A percentile compares a stretch with the other conserved stretches of the same genome.
phyloP scores from a whole-genome alignment of 37 sponge, comb jelly and placozoan genomes.

The Spongilla lacustris region DNA sequence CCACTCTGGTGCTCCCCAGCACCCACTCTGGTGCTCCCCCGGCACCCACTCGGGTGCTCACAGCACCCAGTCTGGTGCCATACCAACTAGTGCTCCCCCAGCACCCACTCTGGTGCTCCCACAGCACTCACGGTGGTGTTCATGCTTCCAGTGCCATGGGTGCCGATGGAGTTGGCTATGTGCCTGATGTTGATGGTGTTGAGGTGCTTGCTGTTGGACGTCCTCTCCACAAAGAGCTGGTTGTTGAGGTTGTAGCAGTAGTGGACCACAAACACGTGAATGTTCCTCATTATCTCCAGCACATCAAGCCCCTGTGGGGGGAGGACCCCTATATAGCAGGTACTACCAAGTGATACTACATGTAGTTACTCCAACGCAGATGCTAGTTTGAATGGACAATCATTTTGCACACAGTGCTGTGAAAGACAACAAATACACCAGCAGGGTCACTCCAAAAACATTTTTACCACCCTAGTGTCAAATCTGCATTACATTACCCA shows the following conservation, averaged over 20 bases:
- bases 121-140: conserved; percentile 82
- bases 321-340: not conserved
- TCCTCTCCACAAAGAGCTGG: conserved; percentile 94
- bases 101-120: not conserved
- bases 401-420: not conserved
- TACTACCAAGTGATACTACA: not conserved
- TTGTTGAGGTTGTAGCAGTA: conserved; percentile 98
- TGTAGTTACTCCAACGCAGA: no score
- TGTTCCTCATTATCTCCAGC: conserved; percentile 96
- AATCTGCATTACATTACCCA: no score
- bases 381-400: no score
- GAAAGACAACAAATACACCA: no score
- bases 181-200: conserved; percentile 98
- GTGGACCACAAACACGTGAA: conserved; percentile 91
- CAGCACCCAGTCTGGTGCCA: no score
- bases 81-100: not conserved
- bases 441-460: no score
- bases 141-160: conserved; percentile 97
- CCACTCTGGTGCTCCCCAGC: not conserved
- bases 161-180: conserved; percentile 96
- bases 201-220: conserved; percentile 87
- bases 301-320: conserved; percentile 88
- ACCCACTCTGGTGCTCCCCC: not conserved
- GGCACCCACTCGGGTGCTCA: not conserved
- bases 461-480: no score